Evolutionary conservation across 2,113 vertebrate species (phyloP).

Genomic region (Aegithalos caudatus): DNA sequence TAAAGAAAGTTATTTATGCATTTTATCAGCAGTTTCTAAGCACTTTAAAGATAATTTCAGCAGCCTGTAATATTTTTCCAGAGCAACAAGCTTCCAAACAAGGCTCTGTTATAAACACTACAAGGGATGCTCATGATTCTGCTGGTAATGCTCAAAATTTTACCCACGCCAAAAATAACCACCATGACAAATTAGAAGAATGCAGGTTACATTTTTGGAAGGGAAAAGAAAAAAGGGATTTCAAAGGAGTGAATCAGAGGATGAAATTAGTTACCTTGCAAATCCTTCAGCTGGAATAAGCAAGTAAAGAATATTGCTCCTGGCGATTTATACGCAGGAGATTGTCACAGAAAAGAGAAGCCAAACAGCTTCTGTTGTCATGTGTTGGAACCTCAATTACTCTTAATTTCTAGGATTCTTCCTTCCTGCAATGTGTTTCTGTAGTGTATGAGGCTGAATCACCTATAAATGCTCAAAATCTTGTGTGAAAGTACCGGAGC

Average conservation of each 20-base stretch:
- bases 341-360: neutral
- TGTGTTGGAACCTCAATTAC: neutral
- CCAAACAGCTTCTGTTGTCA: conserved; percentile 16
- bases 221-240: neutral
- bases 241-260: conserved; percentile 38
- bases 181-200: conserved; percentile 32
- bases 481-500: neutral
- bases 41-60: conserved; percentile 11
- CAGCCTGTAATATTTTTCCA: conserved; percentile 3
- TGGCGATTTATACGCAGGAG: conserved; percentile 22
- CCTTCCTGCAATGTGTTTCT: conserved; percentile 17
- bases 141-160: neutral
- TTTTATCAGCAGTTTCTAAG: neutral
- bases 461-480: neutral
- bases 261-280: conserved; percentile 50
- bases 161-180: conserved; percentile 20
- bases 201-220: conserved; percentile 12
- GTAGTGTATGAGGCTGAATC: neutral
- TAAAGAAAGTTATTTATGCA: neutral
- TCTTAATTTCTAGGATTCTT: conserved; percentile 51
- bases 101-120: conserved; percentile 10
- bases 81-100: conserved; percentile 37
- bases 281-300: conserved; percentile 28
- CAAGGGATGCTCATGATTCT: neutral
- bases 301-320: conserved; percentile 11